Evolutionary conservation across 2,888 invertebrate species (phyloP), one percentile per base, ranked within the genome.

Genomic region (Trilocha varians): DNA sequence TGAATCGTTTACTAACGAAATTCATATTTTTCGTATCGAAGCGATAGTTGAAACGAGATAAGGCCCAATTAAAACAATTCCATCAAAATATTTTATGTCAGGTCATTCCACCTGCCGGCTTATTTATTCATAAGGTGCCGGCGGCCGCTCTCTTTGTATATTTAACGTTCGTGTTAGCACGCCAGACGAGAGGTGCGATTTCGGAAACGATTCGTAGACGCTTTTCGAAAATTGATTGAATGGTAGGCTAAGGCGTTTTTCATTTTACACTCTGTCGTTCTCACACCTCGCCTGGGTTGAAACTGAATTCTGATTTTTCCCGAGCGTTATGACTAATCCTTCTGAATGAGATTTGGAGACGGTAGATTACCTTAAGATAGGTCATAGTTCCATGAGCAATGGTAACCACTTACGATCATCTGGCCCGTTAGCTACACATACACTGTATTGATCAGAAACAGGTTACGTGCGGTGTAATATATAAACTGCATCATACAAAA

Each of bases 11-110:
- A 64, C 39, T 57, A 74, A 73, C 71, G 64, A 73, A 73, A 75
- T 78, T 82, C 72, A 79, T 80, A 80, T 78, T 78, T 76, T 71
- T 52, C 65, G 66, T 70, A 75, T 72, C 69, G 66, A 64, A 58
- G 67, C 65, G 83, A 84, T 83, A 74, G 78, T 66, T 61, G 51
- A 62, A 54, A 51, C 48, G 55, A 76, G 83, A 82, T 84, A 84
- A 70, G 69, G 77, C 69, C 83, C 84, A 84, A 85, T 85, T 85
- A 85, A 84, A 84, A 82, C 82, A 83, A 84, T 83, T 84, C 83
- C 76, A 82, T 85, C 84, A 84, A 82, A 84, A 84, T 74, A 82
- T 83, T 83, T 82, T 83, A 78, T 83, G 84, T 79, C 73, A 80
- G 84, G 83, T 84, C 84, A 84, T 79, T 83, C 82, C 84, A 85